Evolutionary conservation across 2,113 vertebrate species (phyloP).

Genomic region (Pseudopipra pipra): DNA sequence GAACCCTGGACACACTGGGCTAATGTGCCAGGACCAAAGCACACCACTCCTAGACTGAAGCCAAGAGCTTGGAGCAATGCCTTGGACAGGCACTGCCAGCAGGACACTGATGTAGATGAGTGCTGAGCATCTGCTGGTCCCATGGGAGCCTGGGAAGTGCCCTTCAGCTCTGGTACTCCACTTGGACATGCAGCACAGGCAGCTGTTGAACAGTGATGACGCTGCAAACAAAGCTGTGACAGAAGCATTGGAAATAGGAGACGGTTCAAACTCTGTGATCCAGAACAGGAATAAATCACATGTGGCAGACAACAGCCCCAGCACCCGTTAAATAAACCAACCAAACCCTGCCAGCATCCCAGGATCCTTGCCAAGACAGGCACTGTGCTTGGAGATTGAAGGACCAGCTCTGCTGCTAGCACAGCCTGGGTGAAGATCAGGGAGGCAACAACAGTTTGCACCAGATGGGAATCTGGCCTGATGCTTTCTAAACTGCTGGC

Average conservation of each 20-base stretch:
- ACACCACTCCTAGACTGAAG: background rate
- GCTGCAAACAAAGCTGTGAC: background rate
- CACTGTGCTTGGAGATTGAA: background rate
- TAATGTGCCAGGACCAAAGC: background rate
- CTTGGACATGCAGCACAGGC: background rate
- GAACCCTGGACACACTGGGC: background rate
- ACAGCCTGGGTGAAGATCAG: background rate
- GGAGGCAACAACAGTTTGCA: background rate
- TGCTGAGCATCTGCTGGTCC: background rate
- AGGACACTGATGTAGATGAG: background rate
- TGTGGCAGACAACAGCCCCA: background rate
- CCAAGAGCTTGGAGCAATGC: background rate
- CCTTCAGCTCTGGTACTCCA: background rate
- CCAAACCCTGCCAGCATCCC: background rate
- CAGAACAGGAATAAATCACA: background rate
- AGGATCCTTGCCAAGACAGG: background rate
- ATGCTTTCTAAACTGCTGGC: background rate
- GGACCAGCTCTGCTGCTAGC: background rate
- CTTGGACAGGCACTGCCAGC: background rate
- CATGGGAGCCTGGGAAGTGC: background rate
- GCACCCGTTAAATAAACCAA: background rate
- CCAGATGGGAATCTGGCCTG: background rate
- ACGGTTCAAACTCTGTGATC: background rate
- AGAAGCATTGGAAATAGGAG: background rate
- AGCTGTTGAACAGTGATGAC: background rate